These are phyloP conservation scores for Halichondria panicea DNA, from an alignment of 37 sponge, comb jelly and placozoan species.

Conservation along the genomic window DNA sequence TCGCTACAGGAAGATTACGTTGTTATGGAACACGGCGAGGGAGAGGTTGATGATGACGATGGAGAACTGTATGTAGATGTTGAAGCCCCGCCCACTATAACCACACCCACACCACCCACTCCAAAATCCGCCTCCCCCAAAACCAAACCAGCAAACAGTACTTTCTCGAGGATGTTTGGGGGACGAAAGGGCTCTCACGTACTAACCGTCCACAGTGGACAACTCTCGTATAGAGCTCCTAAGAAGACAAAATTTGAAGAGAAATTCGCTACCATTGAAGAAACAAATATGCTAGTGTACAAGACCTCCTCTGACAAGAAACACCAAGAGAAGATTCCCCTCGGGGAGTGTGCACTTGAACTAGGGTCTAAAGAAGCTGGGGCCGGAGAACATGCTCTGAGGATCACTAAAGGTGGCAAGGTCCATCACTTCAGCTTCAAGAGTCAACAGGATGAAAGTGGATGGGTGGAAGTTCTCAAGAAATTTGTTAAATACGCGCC, in stretches of 20 bases:
- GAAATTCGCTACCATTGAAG: slow-evolving; percentile 30
- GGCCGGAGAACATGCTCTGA: slow-evolving; percentile 21
- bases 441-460: slow-evolving; percentile 3
- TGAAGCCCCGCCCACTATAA: slow-evolving; percentile 1
- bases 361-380: slow-evolving; percentile 21
- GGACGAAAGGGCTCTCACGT: not conserved
- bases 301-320: slow-evolving; percentile 29
- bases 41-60: not conserved
- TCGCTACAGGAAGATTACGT: slow-evolving; percentile 29
- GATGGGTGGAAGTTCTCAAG: slow-evolving; percentile 32
- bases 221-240: slow-evolving; percentile 30
- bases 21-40: slow-evolving; percentile 17
- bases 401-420: slow-evolving; percentile 6
- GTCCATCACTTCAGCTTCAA: slow-evolving; percentile 33
- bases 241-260: slow-evolving; percentile 30
- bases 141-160: too few species aligned
- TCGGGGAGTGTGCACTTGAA: slow-evolving; percentile 12
- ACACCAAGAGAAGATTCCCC: slow-evolving; percentile 19
- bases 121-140: not conserved
- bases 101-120: not conserved
- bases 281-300: slow-evolving; percentile 18
- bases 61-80: slow-evolving; percentile 60
- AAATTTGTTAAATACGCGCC: slow-evolving; percentile 16
- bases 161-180: slow-evolving; percentile 34
- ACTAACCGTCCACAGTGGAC: slow-evolving; percentile 1